These are phyloP conservation scores for Belgica antarctica DNA, from an alignment of 2,888 invertebrate genomes.

Conservation along the genomic window DNA sequence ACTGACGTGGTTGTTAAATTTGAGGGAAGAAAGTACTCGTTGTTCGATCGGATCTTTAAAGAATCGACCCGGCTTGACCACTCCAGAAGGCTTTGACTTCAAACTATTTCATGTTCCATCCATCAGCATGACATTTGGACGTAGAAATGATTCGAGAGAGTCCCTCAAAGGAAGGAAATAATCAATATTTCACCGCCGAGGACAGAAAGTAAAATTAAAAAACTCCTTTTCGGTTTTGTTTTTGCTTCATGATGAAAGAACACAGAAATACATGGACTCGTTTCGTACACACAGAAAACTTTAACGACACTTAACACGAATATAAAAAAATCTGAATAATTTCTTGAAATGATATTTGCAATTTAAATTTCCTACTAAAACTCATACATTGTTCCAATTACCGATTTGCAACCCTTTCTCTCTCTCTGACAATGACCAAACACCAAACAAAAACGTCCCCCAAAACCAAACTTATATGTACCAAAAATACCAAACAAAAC, in stretches of 20 bases:
- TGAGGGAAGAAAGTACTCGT: too few relatives aligned
- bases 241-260: neutral
- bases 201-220: neutral
- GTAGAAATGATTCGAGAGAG: too few relatives aligned
- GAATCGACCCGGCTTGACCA: too few relatives aligned
- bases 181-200: neutral
- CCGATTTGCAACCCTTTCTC: neutral
- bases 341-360: neutral
- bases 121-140: neutral
- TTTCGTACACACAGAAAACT: neutral
- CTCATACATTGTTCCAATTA: neutral
- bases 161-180: neutral
- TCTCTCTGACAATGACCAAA: neutral
- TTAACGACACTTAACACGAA: neutral
- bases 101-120: neutral
- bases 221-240: neutral
- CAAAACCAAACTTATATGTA: neutral
- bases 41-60: too few relatives aligned
- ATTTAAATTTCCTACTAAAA: neutral
- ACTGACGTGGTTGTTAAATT: too few relatives aligned
- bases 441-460: too few relatives aligned
- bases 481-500: neutral
- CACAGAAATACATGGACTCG: neutral
- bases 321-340: neutral
- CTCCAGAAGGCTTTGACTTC: too few relatives aligned